These are phyloP conservation scores for Halcyon smyrnensis DNA, from an alignment of 2,797 vertebrate species.

Conservation along the genomic window DNA sequence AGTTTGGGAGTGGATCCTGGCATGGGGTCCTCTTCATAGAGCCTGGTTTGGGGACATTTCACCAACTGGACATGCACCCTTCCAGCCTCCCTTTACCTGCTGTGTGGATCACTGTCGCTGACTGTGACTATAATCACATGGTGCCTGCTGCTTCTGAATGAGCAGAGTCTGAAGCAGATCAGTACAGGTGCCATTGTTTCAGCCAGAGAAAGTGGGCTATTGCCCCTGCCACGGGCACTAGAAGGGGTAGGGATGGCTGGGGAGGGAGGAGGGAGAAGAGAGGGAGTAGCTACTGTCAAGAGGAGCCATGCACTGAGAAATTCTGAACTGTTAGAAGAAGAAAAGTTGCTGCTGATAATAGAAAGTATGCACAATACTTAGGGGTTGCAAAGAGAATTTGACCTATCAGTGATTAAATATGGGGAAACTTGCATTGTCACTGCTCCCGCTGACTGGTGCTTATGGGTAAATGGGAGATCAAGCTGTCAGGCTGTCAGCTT, in stretches of 20 bases:
- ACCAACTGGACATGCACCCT: background rate
- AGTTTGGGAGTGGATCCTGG: background rate
- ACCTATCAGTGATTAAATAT: background rate
- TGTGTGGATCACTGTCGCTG: background rate
- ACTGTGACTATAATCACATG: background rate
- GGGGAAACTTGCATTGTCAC: background rate
- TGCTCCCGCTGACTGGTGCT: background rate
- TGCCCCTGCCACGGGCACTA: background rate
- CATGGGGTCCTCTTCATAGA: background rate
- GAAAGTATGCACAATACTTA: background rate
- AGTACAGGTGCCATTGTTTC: background rate
- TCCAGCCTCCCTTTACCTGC: background rate
- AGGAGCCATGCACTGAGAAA: background rate
- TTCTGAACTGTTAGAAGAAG: background rate
- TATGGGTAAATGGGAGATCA: background rate
- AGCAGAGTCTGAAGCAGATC: background rate
- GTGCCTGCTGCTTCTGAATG: background rate
- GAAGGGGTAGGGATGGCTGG: background rate
- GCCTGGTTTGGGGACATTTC: background rate
- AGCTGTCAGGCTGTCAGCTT: slow-evolving; percentile 48
- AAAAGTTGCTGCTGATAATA: background rate
- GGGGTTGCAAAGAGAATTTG: background rate
- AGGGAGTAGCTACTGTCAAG: background rate
- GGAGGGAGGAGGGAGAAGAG: background rate
- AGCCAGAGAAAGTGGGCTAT: background rate